Evolutionary conservation across 2,888 invertebrate species (phyloP).

Genomic region (Julus scanicus): DNA sequence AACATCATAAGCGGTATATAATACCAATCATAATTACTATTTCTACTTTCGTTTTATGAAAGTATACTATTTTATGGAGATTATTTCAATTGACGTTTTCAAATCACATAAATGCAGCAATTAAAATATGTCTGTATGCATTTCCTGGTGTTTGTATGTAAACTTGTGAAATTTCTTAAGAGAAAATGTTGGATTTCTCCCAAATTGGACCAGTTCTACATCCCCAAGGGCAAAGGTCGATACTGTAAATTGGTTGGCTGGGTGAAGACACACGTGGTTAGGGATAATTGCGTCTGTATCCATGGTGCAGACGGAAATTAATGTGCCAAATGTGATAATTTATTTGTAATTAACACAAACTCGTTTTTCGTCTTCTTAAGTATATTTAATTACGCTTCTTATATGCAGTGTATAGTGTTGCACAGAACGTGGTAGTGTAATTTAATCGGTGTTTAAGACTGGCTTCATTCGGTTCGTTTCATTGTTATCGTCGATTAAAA

Average conservation of each 20-base stretch:
- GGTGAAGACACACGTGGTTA: not conserved
- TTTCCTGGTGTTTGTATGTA: not conserved
- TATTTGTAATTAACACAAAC: not conserved
- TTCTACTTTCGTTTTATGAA: too few species aligned
- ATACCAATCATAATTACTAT: too few species aligned
- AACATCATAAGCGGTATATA: too few species aligned
- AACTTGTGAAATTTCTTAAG: not conserved
- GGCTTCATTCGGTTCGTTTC: not conserved
- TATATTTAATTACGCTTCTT: too few species aligned
- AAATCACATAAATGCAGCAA: not conserved
- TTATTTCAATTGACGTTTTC: not conserved
- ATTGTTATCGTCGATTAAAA: not conserved
- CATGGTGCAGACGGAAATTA: not conserved
- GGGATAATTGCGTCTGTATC: not conserved
- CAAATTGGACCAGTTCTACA: not conserved
- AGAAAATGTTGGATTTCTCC: not conserved
- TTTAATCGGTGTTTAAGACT: not conserved
- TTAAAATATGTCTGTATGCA: not conserved
- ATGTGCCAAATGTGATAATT: not conserved
- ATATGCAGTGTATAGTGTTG: too few species aligned
- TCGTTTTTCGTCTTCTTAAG: not conserved
- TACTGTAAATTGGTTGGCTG: not conserved
- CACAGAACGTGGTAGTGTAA: too few species aligned
- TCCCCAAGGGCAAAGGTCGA: not conserved
- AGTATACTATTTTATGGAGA: too few species aligned